Percentiles rank a stretch among this genome's conserved stretches.
Evolutionary conservation across 1,140 invertebrate species (phyloP).

Genomic region (Hyphantria cunea): DNA sequence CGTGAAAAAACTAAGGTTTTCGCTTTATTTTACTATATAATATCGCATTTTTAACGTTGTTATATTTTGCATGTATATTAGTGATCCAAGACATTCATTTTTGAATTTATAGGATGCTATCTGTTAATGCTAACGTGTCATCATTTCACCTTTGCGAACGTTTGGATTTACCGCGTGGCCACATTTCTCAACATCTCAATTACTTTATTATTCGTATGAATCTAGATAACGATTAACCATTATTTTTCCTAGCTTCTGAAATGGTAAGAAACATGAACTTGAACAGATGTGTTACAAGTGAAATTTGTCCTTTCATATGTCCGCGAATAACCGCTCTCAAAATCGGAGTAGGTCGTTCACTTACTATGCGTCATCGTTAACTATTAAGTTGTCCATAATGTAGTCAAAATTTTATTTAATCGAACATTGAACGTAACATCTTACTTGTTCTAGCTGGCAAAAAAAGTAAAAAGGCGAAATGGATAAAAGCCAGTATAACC

Average conservation of each 20-base stretch:
- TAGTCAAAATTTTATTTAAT: neutral
- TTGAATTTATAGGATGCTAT: constrained; percentile 38
- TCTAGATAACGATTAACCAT: constrained; percentile 5
- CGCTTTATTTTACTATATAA: constrained; percentile 40
- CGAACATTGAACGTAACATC: neutral
- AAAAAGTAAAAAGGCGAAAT: constrained; percentile 81
- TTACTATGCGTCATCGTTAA: constrained; percentile 70
- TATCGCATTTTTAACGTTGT: constrained; percentile 43
- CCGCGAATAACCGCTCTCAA: constrained; percentile 71
- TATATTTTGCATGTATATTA: constrained; percentile 41
- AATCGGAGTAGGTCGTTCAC: constrained; percentile 74
- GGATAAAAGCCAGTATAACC: constrained; percentile 76
- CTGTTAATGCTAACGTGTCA: constrained; percentile 79
- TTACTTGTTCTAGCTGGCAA: constrained; percentile 64
- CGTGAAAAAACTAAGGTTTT: constrained; percentile 59
- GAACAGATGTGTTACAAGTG: constrained; percentile 34
- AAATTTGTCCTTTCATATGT: constrained; percentile 43
- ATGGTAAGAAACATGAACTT: constrained; percentile 28
- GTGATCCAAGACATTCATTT: constrained; percentile 28
- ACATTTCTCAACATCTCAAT: constrained; percentile 68
- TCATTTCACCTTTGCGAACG: constrained; percentile 76
- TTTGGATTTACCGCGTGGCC: constrained; percentile 82
- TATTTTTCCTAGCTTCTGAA: constrained; percentile 5
- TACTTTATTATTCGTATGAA: constrained; percentile 29
- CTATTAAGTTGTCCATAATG: constrained; percentile 32